Evolutionary conservation across 2,113 vertebrate genomes (phyloP).

Genomic region (Ia io): DNA sequence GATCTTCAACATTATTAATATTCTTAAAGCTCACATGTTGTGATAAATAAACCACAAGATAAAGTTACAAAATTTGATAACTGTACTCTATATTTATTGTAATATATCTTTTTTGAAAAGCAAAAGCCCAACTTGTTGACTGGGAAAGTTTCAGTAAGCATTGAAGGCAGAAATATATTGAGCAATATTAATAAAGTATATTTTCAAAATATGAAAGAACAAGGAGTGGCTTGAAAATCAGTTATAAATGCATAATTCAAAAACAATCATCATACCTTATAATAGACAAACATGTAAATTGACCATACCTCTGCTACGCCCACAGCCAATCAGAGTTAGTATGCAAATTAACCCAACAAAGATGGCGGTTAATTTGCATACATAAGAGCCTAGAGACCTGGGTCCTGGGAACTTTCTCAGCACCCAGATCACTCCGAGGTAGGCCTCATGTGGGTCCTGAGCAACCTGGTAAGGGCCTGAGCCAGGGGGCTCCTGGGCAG

Average conservation of each 20-base stretch:
- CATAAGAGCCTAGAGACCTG: too few species aligned
- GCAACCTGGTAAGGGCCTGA: too few species aligned
- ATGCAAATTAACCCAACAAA: too few species aligned
- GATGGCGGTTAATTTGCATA: too few species aligned
- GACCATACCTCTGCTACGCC: too few species aligned
- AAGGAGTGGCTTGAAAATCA: not conserved
- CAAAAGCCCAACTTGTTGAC: not conserved
- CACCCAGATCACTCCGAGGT: too few species aligned
- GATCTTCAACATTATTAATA: not conserved
- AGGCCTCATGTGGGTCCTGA: too few species aligned
- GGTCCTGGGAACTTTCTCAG: too few species aligned
- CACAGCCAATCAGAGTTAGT: too few species aligned
- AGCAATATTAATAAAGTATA: not conserved
- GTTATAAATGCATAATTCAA: not conserved
- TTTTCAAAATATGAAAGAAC: not conserved
- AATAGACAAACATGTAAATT: too few species aligned
- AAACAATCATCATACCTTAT: not conserved
- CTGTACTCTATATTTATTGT: not conserved
- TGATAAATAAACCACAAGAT: not conserved
- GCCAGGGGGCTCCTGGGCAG: too few species aligned
- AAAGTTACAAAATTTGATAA: not conserved
- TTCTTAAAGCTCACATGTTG: not conserved
- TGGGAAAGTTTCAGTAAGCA: not conserved
- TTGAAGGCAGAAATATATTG: not conserved
- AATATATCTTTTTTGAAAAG: not conserved